Base-by-base conservation (phyloP, 1,140 invertebrate species). In the Dryas iulia region DNA sequence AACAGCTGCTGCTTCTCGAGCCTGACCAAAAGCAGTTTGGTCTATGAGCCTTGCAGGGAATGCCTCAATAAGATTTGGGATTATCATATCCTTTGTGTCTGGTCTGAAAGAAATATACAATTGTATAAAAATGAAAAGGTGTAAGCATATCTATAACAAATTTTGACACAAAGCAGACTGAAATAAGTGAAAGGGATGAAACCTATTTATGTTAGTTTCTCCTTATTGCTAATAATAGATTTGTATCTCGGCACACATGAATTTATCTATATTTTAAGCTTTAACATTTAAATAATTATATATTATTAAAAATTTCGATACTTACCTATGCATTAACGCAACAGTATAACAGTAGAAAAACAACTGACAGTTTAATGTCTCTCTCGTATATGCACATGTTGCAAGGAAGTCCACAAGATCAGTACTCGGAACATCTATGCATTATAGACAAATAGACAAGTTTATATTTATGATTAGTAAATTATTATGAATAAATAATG, bases 341-440 rank as follows among this genome's bases (percentile, higher is more conserved):
- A 97, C 96, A 0, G 95, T 96, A 1, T 95, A 87, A 7, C 95
- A 94, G 78, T 97, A 97, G 81, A 96, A 95, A 87, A 96, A 97
- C 70, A 97, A 83, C 73, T 95, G 94, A 0, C 96, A 94, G 82
- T 97, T 97, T 1, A 96, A 77, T 35, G 95, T 94, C 77, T 95
- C 95, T 18, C 95, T 92, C 25, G 94, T 93, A 69, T 94, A 96
- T 4, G 95, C 94, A 21, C 95, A 94, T 6, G 95, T 92, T 0
- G 95, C 94, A 24, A 95, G 76, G 57, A 96, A 94, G 23, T 96
- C 94, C 12, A 95, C 93, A 18, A 94, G 87, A 26, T 91, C 69
- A 33, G 87, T 81, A 33, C 83, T 72, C 12, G 89, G 87, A 11
- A 92, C 86, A 72, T 64, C 87, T 84, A 58, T 18, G 8, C 7